Evolutionary conservation across 2,113 vertebrate species (phyloP).

Genomic region (Melanerpes formicivorus): DNA sequence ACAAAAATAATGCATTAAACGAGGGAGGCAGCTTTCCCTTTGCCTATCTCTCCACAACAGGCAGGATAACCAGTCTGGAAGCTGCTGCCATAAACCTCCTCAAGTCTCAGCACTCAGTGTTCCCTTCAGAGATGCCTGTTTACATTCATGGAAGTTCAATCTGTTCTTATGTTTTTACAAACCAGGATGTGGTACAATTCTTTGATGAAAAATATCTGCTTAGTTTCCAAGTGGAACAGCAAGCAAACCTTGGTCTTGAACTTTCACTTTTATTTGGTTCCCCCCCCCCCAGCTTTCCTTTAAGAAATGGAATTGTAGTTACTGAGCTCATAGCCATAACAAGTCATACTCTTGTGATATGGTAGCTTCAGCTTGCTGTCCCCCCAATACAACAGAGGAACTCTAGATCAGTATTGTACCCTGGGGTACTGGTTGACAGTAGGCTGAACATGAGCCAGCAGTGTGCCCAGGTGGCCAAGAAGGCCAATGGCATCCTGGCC

Average conservation of each 20-base stretch:
- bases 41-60: neutral
- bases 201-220: slow-evolving; percentile 22
- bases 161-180: slow-evolving; percentile 11
- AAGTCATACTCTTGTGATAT: neutral
- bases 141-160: slow-evolving; percentile 40
- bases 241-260: neutral
- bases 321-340: neutral
- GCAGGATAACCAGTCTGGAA: neutral
- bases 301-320: neutral
- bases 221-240: slow-evolving; percentile 7
- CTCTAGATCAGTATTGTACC: neutral
- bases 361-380: neutral
- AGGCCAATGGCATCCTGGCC: too few relatives aligned
- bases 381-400: neutral
- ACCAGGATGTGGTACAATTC: slow-evolving; percentile 6
- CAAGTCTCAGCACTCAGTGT: neutral
- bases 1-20: neutral
- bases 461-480: too few relatives aligned
- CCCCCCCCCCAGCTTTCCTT: neutral
- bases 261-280: neutral
- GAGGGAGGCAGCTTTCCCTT: neutral
- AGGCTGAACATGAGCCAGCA: too few relatives aligned
- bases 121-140: slow-evolving; percentile 37
- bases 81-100: neutral
- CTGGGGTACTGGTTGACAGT: too few relatives aligned